Conservation (phyloP, 2,113 vertebrate genomes). For the Ciconia stormi region DNA sequence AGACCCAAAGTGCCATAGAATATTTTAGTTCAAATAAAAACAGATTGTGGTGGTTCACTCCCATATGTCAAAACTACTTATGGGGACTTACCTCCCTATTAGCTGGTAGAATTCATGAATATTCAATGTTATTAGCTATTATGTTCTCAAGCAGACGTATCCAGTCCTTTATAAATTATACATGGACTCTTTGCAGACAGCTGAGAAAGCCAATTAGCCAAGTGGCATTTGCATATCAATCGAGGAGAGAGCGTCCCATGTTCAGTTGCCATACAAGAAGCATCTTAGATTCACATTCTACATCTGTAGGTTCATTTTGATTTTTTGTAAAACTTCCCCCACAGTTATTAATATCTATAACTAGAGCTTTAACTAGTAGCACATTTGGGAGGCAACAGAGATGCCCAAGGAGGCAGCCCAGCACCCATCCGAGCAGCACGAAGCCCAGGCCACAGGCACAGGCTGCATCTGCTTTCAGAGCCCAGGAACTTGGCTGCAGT, state of each 20-base stretch:
- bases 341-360: neutral
- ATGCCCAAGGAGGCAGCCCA: neutral
- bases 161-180: slow-evolving; percentile 70
- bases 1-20: neutral
- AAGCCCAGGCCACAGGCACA: neutral
- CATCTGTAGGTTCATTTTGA: neutral
- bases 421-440: neutral
- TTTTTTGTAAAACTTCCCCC: neutral
- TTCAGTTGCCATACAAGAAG: slow-evolving; percentile 20
- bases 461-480: neutral
- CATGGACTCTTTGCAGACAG: slow-evolving; percentile 60
- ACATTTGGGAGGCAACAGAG: neutral
- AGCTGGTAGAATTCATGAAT: slow-evolving; percentile 65
- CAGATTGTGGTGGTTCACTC: slow-evolving; percentile 1
- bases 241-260: slow-evolving; percentile 23
- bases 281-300: neutral
- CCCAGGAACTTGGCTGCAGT: neutral
- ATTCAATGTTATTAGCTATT: slow-evolving; percentile 65
- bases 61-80: slow-evolving; percentile 3
- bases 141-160: slow-evolving; percentile 51
- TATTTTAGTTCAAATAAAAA: slow-evolving; percentile 50
- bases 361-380: neutral
- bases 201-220: slow-evolving; percentile 71
- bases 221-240: slow-evolving; percentile 70
- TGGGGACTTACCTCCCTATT: slow-evolving; percentile 35